Evolutionary conservation across 2,113 vertebrate genomes (phyloP).

Genomic region (Takifugu flavidus): DNA sequence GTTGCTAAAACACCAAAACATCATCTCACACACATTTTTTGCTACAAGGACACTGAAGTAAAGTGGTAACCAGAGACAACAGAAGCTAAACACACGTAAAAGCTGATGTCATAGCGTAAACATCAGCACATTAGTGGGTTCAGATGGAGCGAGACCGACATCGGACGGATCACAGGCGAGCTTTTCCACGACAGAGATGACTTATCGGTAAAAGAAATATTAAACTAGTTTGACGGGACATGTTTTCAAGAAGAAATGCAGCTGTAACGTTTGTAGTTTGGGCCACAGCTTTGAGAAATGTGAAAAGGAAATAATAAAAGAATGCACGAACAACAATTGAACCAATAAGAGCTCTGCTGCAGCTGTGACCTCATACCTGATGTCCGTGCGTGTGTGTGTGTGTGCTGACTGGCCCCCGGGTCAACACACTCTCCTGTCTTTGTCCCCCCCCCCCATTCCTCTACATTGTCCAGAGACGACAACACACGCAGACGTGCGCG

Average conservation of each 20-base stretch:
- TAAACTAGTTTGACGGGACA: no score
- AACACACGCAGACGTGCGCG: conserved; percentile 61
- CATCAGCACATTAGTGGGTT: no score
- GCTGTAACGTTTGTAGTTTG: no score
- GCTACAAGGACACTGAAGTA: not conserved
- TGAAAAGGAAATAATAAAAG: no score
- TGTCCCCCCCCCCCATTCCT: conserved; percentile 66
- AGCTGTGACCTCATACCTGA: conserved; percentile 19
- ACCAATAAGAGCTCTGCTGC: conserved; percentile 14
- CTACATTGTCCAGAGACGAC: conserved; percentile 70
- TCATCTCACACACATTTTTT: not conserved
- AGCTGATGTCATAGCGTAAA: no score
- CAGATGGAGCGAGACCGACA: no score
- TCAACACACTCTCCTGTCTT: conserved; percentile 68
- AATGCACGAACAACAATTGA: not conserved
- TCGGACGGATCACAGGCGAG: no score
- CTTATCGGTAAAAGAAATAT: no score
- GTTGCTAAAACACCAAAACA: not conserved
- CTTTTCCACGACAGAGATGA: no score
- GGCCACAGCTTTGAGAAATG: no score
- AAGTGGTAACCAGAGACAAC: not conserved
- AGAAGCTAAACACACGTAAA: not conserved
- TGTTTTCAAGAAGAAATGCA: no score
- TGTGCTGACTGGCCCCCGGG: conserved; percentile 37
- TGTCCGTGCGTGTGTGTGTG: conserved; percentile 26